A percentile compares a stretch with the other conserved stretches of the same genome.
These are phyloP conservation scores for Panulirus ornatus DNA, from an alignment of 1,140 invertebrate species.

Conservation along the genomic window DNA sequence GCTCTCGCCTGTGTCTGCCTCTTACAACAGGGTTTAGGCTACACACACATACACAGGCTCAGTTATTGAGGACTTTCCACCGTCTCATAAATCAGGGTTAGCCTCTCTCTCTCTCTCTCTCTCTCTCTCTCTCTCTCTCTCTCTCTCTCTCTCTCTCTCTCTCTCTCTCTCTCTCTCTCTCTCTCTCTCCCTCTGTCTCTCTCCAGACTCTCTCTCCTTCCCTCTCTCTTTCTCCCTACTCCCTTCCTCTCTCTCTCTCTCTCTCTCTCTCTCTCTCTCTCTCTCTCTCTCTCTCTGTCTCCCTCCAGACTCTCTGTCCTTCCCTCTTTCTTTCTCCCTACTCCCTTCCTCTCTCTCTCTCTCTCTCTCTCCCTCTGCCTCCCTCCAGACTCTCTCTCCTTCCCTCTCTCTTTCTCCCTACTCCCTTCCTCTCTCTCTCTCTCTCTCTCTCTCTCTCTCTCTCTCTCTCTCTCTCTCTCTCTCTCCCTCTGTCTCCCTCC, in stretches of 20 bases:
- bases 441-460: constrained; percentile 19
- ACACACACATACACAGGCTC: no score
- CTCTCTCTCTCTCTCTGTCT: no score
- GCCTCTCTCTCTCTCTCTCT: no score
- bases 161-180: background rate
- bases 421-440: constrained; percentile 8
- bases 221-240: background rate
- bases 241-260: background rate
- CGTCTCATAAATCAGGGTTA: no score
- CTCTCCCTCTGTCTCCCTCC: background rate
- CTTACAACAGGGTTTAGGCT: no score
- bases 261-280: background rate
- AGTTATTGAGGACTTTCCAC: no score
- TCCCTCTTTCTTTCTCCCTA: background rate
- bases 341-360: background rate
- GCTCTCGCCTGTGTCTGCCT: no score
- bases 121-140: background rate
- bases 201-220: background rate
- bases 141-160: background rate
- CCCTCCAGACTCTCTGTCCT: no score
- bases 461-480: background rate
- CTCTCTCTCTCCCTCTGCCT: no score
- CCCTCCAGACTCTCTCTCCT: no score
- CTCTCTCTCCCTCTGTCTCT: background rate
- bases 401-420: background rate